Evolutionary conservation across 1,140 invertebrate species (phyloP).

Genomic region (Latrodectus geometricus): DNA sequence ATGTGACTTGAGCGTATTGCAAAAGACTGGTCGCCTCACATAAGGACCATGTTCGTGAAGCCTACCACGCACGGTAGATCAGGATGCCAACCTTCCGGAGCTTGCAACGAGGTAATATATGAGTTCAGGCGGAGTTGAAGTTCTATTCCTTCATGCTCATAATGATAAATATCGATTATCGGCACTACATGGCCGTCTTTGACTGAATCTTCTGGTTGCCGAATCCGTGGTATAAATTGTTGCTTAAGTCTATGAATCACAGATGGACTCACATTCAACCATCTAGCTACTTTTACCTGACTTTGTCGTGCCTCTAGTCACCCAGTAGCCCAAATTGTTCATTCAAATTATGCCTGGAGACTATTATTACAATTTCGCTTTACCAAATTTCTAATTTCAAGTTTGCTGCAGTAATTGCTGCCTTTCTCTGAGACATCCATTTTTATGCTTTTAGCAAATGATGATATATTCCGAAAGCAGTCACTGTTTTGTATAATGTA

Average conservation of each 20-base stretch:
- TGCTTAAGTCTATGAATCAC: constrained; percentile 2
- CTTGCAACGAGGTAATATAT: no score
- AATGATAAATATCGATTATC: constrained; percentile 1
- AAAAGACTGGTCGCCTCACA: no score
- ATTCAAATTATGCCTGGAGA: not conserved
- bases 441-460: no score
- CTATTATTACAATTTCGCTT: not conserved
- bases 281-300: not conserved
- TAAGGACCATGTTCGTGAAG: no score
- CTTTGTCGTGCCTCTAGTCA: not conserved
- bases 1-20: not conserved
- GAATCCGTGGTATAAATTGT: not conserved
- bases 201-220: constrained; percentile 14
- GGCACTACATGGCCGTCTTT: not conserved
- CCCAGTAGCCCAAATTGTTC: not conserved
- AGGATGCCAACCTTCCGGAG: no score
- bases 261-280: constrained; percentile 2
- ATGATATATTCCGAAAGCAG: no score
- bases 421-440: not conserved
- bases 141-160: not conserved
- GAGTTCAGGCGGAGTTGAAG: no score
- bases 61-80: no score
- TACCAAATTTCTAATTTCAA: not conserved
- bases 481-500: no score
- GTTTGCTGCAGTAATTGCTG: constrained; percentile 9